Percentiles rank a stretch among this genome's conserved stretches.
Conservation (phyloP, 2,797 vertebrate species). For the Dicrostonyx torquatus region DNA sequence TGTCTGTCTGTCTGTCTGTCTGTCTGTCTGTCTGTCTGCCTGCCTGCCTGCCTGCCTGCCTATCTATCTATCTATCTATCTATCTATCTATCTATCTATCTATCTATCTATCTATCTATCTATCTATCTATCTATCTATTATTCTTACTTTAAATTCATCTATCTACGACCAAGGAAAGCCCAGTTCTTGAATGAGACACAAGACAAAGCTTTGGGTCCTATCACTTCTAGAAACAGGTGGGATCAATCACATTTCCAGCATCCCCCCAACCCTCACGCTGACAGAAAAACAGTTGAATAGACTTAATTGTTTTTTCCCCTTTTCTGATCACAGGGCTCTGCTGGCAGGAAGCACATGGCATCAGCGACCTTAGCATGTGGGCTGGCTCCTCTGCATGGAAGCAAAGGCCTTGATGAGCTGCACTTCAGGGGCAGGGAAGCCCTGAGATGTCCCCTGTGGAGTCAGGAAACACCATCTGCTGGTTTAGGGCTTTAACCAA, state of each 20-base stretch:
- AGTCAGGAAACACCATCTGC: not conserved
- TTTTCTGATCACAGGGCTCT: not conserved
- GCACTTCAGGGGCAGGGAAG: not conserved
- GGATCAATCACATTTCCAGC: not conserved
- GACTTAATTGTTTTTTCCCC: not conserved
- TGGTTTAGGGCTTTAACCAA: not conserved
- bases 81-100: not conserved
- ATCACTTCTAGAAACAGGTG: not conserved
- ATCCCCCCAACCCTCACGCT: no score
- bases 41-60: no score
- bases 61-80: not conserved
- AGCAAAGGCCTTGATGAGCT: not conserved
- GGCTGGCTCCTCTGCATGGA: not conserved
- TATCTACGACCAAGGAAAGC: not conserved
- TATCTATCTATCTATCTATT: not conserved
- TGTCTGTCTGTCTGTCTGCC: no score
- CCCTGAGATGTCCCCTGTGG: no score
- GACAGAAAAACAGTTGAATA: not conserved
- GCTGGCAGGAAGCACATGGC: not conserved
- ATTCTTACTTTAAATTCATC: not conserved
- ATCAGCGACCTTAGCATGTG: rapidly evolving
- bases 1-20: not conserved
- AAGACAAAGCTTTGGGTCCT: not conserved
- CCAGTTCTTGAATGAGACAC: not conserved
- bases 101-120: not conserved